These are phyloP conservation scores for Hypselothyrea guttata DNA, from an alignment of 2,888 invertebrate species.

Conservation along the genomic window DNA sequence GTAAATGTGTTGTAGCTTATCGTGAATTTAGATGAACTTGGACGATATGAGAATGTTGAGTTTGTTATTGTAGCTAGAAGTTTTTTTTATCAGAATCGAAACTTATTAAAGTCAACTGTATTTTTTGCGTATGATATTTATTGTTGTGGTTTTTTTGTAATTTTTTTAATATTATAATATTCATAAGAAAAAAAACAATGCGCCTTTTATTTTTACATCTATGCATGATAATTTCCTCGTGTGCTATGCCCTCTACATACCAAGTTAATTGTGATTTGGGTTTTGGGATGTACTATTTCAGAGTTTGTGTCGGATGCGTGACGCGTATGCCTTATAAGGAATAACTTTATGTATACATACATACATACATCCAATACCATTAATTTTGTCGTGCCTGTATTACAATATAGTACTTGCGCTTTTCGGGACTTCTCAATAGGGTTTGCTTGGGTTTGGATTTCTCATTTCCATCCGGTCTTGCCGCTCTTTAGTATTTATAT, in stretches of 20 bases:
- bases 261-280: conserved; percentile 29
- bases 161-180: conserved; percentile 67
- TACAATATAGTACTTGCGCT: conserved; percentile 25
- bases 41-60: too few relatives aligned
- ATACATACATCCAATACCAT: conserved; percentile 44
- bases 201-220: conserved; percentile 30
- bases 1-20: too few relatives aligned
- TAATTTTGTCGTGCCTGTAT: conserved; percentile 24
- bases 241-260: conserved; percentile 28
- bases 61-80: too few relatives aligned
- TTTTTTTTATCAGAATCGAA: too few relatives aligned
- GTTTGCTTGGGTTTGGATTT: conserved; percentile 18
- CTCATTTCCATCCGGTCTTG: too few relatives aligned
- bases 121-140: conserved; percentile 71
- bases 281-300: conserved; percentile 17
- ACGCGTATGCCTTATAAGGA: conserved; percentile 56
- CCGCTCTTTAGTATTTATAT: conserved; percentile 48
- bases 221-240: conserved; percentile 27
- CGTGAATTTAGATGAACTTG: too few relatives aligned
- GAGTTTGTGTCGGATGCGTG: conserved; percentile 19
- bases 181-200: conserved; percentile 57
- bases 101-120: conserved; percentile 3
- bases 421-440: conserved; percentile 13
- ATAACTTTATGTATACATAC: conserved; percentile 56
- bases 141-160: conserved; percentile 66